A percentile compares a stretch with the other conserved stretches of the same genome.
phyloP scores from a whole-genome alignment of 2,113 vertebrate genomes.

The Ochotona princeps region DNA sequence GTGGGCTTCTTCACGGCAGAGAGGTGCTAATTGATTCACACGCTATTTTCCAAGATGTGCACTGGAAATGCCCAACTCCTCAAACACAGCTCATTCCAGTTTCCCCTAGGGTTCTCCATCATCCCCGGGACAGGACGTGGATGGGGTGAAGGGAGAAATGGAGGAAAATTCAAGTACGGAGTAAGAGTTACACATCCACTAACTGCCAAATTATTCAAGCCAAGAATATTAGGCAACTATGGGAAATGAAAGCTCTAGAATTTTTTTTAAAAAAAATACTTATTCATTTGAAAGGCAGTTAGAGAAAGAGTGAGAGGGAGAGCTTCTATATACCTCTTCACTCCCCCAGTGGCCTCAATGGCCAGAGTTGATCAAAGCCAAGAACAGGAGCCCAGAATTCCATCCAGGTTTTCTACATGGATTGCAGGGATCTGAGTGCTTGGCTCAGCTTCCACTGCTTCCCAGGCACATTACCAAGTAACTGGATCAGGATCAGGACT shows the following conservation, averaged over 20 bases:
- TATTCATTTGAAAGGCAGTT: too few relatives aligned
- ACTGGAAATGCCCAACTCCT: slow-evolving; percentile 37
- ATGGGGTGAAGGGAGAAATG: not conserved
- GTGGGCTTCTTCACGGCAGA: not conserved
- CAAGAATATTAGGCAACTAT: not conserved
- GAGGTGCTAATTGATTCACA: slow-evolving; percentile 62
- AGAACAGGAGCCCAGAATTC: too few relatives aligned
- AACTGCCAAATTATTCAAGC: not conserved
- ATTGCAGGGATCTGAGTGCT: too few relatives aligned
- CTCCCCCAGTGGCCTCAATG: too few relatives aligned
- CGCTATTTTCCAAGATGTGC: not conserved
- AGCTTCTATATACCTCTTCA: too few relatives aligned
- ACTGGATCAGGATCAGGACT: too few relatives aligned
- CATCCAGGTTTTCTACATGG: too few relatives aligned
- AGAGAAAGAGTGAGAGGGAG: too few relatives aligned
- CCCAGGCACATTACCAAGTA: too few relatives aligned
- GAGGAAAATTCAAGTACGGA: not conserved
- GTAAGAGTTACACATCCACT: not conserved
- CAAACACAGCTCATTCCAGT: not conserved
- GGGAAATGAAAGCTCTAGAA: not conserved
- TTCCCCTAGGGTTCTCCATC: not conserved
- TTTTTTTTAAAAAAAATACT: too few relatives aligned
- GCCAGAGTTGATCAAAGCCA: too few relatives aligned
- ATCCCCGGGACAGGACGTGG: not conserved
- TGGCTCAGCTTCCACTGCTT: too few relatives aligned